These are phyloP conservation scores for Aphaenogaster ashmeadi DNA, from an alignment of 1,140 invertebrate species.

Conservation along the genomic window DNA sequence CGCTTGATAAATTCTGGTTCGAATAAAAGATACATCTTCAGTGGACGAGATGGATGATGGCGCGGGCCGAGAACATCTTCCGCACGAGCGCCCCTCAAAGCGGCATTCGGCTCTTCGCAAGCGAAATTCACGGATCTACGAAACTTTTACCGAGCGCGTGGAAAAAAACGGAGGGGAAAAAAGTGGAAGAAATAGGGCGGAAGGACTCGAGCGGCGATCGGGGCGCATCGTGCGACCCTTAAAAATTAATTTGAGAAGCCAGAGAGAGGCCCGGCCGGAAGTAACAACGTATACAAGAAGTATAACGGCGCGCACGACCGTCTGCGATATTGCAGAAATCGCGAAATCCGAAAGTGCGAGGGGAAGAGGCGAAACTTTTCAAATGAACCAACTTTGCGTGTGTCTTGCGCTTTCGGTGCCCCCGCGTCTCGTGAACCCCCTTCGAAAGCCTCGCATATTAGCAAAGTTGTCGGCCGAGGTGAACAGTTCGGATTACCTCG, in stretches of 20 bases:
- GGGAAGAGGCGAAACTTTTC: conserved; percentile 75
- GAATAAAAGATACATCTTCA: conserved; percentile 2
- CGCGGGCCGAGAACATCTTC: neutral
- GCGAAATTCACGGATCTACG: neutral
- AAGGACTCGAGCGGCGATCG: conserved; percentile 58
- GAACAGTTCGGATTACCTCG: conserved; percentile 62
- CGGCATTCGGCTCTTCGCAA: neutral
- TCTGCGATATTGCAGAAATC: conserved; percentile 75
- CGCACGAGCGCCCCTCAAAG: neutral
- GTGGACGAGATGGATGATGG: neutral
- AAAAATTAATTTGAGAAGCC: conserved; percentile 83
- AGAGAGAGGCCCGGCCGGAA: conserved; percentile 54
- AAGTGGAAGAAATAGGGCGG: neutral
- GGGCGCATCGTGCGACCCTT: conserved; percentile 73
- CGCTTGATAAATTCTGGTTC: neutral
- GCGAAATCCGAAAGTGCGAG: conserved; percentile 46
- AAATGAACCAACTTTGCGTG: conserved; percentile 84
- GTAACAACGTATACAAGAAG: conserved; percentile 61
- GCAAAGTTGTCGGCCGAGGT: conserved; percentile 81
- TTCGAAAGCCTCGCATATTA: conserved; percentile 80
- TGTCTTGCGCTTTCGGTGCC: conserved; percentile 80
- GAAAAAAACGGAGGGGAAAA: neutral
- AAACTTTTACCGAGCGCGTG: conserved; percentile 4
- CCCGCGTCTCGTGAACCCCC: conserved; percentile 66
- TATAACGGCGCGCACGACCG: neutral